Evolutionary conservation across 2,797 vertebrate species (phyloP), one percentile per base, ranked within the genome.

Genomic region (Acipenser oxyrinchus): DNA sequence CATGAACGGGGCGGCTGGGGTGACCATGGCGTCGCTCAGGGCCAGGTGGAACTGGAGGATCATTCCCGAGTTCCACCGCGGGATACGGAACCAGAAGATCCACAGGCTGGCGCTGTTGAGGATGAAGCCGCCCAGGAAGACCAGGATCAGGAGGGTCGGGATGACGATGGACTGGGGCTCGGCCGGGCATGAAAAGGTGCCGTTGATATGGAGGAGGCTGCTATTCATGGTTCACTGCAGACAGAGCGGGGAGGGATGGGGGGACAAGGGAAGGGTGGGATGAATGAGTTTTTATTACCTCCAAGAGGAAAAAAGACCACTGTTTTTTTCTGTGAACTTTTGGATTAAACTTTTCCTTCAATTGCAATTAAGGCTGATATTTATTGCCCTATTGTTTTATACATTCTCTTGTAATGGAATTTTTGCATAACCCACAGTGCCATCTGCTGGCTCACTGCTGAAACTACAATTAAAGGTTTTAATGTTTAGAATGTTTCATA

Each of bases 1-100:
- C 66, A 84, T 79, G 58, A 90, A 63, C 0, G 85, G 85, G 8
- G 78, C 77, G 48, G 70, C 37, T 0, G 82, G 85, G 3, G 77
- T 69, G 57, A 81, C 75, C 2, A 89, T 74, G 61, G 78, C 62
- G 0, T 89, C 88, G 0, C 81, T 83, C 49, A 91, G 60, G 15
- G 85, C 87, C 64, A 90, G 75, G 72, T 87, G 82, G 77, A 91
- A 88, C 81, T 89, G 90, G 49, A 90, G 79, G 6, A 74, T 74
- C 7, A 78, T 80, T 3, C 86, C 83, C 0, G 81, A 62, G n/a
- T 75, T 83, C 89, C 90, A 91, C 15, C 69, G 62, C 58, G 75
- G 69, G 53, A 87, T 69, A 18, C 67, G 72, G 73, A 76, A 86
- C 73, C 79, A 87, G 75, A 90, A 90, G 1, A 87, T 82, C 82